These are phyloP conservation scores for Athetis lepigone DNA, from an alignment of 2,888 invertebrate species.

Conservation along the genomic window DNA sequence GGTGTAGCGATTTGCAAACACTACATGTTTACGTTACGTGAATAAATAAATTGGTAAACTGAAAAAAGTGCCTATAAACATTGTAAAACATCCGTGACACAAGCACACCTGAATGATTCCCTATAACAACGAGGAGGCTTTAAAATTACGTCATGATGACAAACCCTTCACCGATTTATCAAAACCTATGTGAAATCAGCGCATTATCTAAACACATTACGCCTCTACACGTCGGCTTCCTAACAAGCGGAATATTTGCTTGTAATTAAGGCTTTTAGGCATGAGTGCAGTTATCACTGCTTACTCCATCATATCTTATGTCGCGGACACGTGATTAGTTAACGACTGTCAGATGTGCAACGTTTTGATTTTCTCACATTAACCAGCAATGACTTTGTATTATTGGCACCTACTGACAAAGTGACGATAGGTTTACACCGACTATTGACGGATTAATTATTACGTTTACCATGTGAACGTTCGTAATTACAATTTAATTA, in stretches of 20 bases:
- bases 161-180: slow-evolving; percentile 22
- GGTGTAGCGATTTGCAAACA: background rate
- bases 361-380: too few relatives aligned
- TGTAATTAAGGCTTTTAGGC: slow-evolving; percentile 39
- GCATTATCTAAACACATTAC: slow-evolving; percentile 34
- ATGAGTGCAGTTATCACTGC: slow-evolving; percentile 29
- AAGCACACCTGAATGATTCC: background rate
- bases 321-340: background rate
- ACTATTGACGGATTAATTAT: too few relatives aligned
- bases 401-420: too few relatives aligned
- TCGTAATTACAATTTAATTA: too few relatives aligned
- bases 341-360: background rate
- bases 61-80: too few relatives aligned
- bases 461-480: too few relatives aligned
- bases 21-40: too few relatives aligned
- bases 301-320: slow-evolving; percentile 9
- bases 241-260: slow-evolving; percentile 24
- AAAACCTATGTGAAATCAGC: slow-evolving; percentile 13
- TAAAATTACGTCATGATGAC: background rate
- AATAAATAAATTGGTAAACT: background rate
- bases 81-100: background rate
- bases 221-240: slow-evolving; percentile 17
- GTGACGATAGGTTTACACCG: too few relatives aligned
- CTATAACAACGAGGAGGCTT: background rate
- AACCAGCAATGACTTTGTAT: too few relatives aligned